These are phyloP conservation scores for Tetragnatha montana DNA, from an alignment of 2,888 invertebrate genomes.

Conservation along the genomic window DNA sequence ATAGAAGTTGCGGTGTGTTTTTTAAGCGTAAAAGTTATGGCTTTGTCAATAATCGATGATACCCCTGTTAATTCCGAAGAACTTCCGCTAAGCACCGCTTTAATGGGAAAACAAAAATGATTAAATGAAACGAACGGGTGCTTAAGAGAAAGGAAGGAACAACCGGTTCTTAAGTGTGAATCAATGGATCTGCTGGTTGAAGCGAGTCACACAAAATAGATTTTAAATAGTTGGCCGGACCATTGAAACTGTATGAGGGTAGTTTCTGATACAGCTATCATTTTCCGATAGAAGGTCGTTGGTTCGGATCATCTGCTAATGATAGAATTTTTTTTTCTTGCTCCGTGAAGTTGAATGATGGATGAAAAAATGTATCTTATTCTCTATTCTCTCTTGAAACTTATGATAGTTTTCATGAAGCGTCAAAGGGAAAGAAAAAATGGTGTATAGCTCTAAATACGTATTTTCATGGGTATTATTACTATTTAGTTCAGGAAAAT, in stretches of 20 bases:
- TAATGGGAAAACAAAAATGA: not conserved
- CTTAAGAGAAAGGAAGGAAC: not conserved
- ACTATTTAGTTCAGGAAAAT: no score
- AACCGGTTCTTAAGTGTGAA: not conserved
- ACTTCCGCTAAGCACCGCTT: not conserved
- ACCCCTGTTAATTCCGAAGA: not conserved
- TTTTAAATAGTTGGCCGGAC: not conserved
- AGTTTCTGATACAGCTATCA: not conserved
- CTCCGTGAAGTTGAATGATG: no score
- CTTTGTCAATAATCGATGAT: not conserved
- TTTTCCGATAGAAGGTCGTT: not conserved
- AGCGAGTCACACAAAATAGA: not conserved
- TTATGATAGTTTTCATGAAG: no score
- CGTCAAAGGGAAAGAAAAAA: no score
- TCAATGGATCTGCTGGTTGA: not conserved
- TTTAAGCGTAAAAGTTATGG: not conserved
- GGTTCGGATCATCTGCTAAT: not conserved
- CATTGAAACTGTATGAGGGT: not conserved
- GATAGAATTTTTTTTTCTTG: no score
- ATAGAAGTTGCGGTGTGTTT: not conserved
- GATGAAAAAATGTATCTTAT: no score
- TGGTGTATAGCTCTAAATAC: no score
- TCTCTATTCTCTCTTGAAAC: no score
- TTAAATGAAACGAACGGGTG: not conserved
- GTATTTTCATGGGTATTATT: no score